Evolutionary conservation across 2,888 invertebrate species (phyloP), one percentile per base, ranked within the genome.

Genomic region (Athrips mouffetella): DNA sequence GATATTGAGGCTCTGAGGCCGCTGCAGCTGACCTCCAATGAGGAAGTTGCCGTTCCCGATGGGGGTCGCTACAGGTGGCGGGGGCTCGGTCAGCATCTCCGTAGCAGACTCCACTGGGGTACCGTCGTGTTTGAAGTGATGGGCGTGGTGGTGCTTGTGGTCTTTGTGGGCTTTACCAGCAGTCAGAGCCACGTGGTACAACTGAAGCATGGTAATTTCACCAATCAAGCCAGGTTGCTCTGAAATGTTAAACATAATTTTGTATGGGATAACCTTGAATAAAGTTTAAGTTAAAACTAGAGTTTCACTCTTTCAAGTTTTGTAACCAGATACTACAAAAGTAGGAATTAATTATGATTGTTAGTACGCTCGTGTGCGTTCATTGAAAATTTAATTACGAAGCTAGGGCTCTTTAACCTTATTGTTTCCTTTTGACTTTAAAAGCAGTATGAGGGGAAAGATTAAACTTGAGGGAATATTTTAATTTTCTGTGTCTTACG

Each of bases 121-220:
- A 0, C 94, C 94, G 55, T 94, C 92, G 67, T 94, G 94, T 63
- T 92, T 93, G 67, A 92, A 94, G 63, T 93, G 93, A 70, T 95
- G 94, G 0, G 91, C 95, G 76, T 96, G 95, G 70, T 96, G 96
- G 67, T 96, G 96, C 67, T 95, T 96, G 78, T 96, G 95, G 67
- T 95, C 94, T 57, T 92, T 93, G 80, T 96, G 95, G 0, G 95
- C 95, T 76, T 96, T 96, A 0, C 96, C 96, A 1, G 95, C 95
- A 2, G 94, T 94, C 50, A 96, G 70, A 0, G 95, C 95, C 0
- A 95, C 94, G 51, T 91, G 91, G 80, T 96, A 96, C 13, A 96
- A 75, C 71, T 95, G 94, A 0, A 95, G 76, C 90, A 96, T 91
- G 1, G 96, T 96, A 50, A 96, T 73, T 80, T 96, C 95, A 2